These are phyloP conservation scores for Dascillus cervinus DNA, from an alignment of 2,888 invertebrate genomes.

Conservation along the genomic window DNA sequence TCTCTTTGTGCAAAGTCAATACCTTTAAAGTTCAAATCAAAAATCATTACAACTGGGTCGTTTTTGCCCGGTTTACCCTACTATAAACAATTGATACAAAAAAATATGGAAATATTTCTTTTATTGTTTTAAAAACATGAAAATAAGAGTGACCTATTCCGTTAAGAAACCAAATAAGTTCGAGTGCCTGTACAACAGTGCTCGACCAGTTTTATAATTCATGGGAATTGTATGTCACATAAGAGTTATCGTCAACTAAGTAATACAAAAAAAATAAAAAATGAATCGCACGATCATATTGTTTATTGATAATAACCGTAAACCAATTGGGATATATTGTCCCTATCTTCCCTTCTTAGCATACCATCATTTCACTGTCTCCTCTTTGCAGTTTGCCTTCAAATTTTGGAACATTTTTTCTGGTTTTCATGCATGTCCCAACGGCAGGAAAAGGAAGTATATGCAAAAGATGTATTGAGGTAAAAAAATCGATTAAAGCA, in stretches of 20 bases:
- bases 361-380: constrained; percentile 6
- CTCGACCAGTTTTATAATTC: neutral
- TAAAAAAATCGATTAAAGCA: constrained; percentile 1
- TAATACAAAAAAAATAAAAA: neutral
- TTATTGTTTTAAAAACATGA: too few relatives aligned
- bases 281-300: neutral
- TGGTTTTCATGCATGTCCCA: constrained; percentile 3
- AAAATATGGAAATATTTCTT: too few relatives aligned
- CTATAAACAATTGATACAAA: too few relatives aligned
- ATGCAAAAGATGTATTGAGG: constrained; percentile 3
- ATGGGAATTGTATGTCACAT: neutral
- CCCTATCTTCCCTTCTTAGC: constrained; percentile 1
- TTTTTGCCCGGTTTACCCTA: too few relatives aligned
- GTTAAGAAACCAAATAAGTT: too few relatives aligned
- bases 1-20: too few relatives aligned
- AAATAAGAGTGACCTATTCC: too few relatives aligned
- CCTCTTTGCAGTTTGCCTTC: constrained; percentile 5
- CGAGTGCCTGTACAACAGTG: too few relatives aligned
- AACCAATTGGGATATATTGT: neutral
- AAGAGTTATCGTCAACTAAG: neutral
- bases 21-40: too few relatives aligned
- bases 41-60: too few relatives aligned
- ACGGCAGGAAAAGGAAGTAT: constrained; percentile 2
- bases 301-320: neutral
- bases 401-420: constrained; percentile 3